Evolutionary conservation across 2,888 invertebrate species (phyloP).

Genomic region (Nematopogon swammerdamellus): DNA sequence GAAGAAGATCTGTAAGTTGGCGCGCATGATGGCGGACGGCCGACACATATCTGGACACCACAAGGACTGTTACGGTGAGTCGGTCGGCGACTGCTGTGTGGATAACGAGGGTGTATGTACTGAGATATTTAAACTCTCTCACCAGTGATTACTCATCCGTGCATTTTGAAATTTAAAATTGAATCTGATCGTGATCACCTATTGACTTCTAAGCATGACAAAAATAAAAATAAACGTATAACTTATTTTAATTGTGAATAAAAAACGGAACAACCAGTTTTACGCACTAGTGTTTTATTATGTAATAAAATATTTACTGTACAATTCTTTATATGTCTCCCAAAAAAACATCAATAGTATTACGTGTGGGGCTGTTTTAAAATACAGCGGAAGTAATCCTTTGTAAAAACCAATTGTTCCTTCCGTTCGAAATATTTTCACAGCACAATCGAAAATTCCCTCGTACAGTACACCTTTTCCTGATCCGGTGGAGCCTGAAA

Average conservation of each 20-base stretch:
- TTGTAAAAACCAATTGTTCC: slow-evolving; percentile 2
- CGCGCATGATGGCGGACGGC: not conserved
- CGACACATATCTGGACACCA: not conserved
- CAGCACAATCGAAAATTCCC: not conserved
- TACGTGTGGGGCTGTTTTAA: not conserved
- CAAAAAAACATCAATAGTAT: slow-evolving; percentile 1
- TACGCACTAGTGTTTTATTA: too few relatives aligned
- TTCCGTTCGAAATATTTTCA: slow-evolving; percentile 1
- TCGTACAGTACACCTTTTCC: not conserved
- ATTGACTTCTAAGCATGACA: too few relatives aligned
- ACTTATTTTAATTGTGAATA: too few relatives aligned
- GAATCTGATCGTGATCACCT: too few relatives aligned
- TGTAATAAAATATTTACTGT: too few relatives aligned
- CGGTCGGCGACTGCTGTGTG: not conserved
- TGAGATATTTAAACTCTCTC: not conserved
- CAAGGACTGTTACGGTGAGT: not conserved
- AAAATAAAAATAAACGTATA: too few relatives aligned
- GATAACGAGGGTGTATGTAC: not conserved
- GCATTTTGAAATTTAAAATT: too few relatives aligned
- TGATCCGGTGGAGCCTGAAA: not conserved
- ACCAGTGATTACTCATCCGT: too few relatives aligned
- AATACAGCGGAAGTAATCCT: slow-evolving; percentile 1
- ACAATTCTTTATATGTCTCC: not conserved
- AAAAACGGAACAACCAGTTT: too few relatives aligned
- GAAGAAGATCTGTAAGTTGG: not conserved